Base-by-base conservation (phyloP, 1,140 invertebrate species). In the Cepaea nemoralis region DNA sequence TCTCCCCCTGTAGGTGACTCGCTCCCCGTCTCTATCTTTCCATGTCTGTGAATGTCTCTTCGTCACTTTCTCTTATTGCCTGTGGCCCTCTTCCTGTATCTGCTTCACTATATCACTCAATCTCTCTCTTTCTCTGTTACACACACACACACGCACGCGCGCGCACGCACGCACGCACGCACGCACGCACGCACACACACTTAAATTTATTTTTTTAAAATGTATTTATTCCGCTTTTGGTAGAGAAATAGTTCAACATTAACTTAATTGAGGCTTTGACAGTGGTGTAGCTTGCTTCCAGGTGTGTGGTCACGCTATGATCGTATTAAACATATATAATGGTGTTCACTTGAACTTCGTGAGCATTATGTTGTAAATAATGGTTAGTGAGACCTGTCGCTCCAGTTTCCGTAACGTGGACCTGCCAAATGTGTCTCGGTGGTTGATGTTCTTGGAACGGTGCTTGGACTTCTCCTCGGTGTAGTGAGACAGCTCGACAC, bases 401-500 rank as follows among this genome's bases (percentile, higher is more conserved):
- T 5, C 45, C 16, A 48, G 27, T n/a, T 45, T 27, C 14, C 27
- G 31, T 5, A 75, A 31, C 33, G 1, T 48, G 27, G 40, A 45
- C n/a, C 19, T 75, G 1, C 27, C 48, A 35, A 75, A 77, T 24
- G 35, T 55, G 35, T 59, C 75, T 6, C 66, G 14, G 5, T 39
- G 16, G 8, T 0, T n/a, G 19, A 31, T 55, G 31, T 75, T 67
- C 45, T 40, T n/a, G 37, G 24, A 19, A 12, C n/a, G 42, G 27
- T 39, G 39, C 39, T 27, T 70, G 48, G 27, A 33, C 31, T 75
- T 78, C 27, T 82, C 75, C n/a, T 78, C 83, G n/a, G 78, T 66
- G 55, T 81, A 67, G 45, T 79, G 80, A 31, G 83, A 82, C 35
- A 84, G 76, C 45, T 84, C 83, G 14, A 82, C 76, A 84, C 80